A percentile compares a stretch with the other conserved stretches of the same genome.
phyloP scores from a whole-genome alignment of 2,113 vertebrate genomes.

The Illadopsis cleaveri region DNA sequence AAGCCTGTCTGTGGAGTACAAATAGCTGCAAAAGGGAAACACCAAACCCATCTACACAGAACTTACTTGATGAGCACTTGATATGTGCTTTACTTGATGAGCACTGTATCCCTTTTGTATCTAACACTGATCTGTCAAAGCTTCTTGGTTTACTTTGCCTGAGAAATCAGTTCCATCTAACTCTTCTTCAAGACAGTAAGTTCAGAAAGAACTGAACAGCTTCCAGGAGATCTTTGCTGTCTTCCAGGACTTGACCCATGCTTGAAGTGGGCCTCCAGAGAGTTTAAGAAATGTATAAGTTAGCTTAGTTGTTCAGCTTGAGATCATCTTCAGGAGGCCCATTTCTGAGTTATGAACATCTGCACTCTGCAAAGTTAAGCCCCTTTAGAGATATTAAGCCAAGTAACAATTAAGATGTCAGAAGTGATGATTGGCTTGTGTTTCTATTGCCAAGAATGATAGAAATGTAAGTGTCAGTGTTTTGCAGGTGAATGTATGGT shows the following conservation, averaged over 20 bases:
- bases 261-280: not conserved
- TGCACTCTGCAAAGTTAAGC: not conserved
- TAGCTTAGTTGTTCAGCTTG: not conserved
- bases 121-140: not conserved
- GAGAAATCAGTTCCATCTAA: not conserved
- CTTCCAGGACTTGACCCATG: not conserved
- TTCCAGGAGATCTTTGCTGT: not conserved
- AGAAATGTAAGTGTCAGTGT: not conserved
- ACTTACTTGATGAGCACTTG: not conserved
- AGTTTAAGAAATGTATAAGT: not conserved
- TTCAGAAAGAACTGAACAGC: not conserved
- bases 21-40: not conserved
- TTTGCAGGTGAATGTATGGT: not conserved
- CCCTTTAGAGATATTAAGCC: not conserved
- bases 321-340: not conserved
- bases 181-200: not conserved
- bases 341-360: not conserved
- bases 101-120: not conserved
- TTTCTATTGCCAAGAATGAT: not conserved
- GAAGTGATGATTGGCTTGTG: not conserved
- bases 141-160: not conserved
- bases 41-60: not conserved
- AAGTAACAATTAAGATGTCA: slow-evolving; percentile 20
- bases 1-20: not conserved
- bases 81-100: not conserved